Base-by-base conservation (phyloP, 2,888 invertebrate genomes). In the Gymnocheta viridis region DNA sequence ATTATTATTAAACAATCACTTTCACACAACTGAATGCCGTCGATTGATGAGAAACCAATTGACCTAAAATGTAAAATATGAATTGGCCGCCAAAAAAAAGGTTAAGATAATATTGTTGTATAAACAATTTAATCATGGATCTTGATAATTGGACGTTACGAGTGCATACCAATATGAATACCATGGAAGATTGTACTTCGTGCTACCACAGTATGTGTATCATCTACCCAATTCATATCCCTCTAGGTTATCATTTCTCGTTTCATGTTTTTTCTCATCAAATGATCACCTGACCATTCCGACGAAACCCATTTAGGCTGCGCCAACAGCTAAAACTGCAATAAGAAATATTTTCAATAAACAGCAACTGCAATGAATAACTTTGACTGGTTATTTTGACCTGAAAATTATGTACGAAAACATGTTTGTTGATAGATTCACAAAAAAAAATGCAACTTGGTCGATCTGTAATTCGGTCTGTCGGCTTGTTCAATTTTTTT, bases 371-470 rank as follows among this genome's bases (percentile, higher is more conserved):
- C 66, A 67, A 56, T n/a, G 47, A 38, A 38, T 44, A 56, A 19
- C 47, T 54, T 67, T 49, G 74, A 83, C 79, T 83, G 74, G 82
- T 83, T 83, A 32, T 69, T 74, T 79, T 79, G 79, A 79, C 82
- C 82, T 79, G 74, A 64, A 83, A 82, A 74, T 79, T 74, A 66
- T 83, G 47, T 64, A 74, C 12, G 41, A 56, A 82, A 82, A 82
- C 79, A 69, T 79, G 82, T 83, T 83, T 83, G 47, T 41, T 70
- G 74, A 76, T 74, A 56, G 70, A 74, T 79, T 74, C 41, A 62
- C 19, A 67, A 77, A 58, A 82, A 41, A 56, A 66, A 70, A 82
- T 17, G 70, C 51, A 60, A n/a, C 54, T 66, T 41, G 29, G 35
- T 51, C 22, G 29, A 56, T 54, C 32, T 24, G 69, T 24, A 49